These are phyloP conservation scores for Falco biarmicus DNA, from an alignment of 2,797 vertebrate genomes.

Conservation along the genomic window DNA sequence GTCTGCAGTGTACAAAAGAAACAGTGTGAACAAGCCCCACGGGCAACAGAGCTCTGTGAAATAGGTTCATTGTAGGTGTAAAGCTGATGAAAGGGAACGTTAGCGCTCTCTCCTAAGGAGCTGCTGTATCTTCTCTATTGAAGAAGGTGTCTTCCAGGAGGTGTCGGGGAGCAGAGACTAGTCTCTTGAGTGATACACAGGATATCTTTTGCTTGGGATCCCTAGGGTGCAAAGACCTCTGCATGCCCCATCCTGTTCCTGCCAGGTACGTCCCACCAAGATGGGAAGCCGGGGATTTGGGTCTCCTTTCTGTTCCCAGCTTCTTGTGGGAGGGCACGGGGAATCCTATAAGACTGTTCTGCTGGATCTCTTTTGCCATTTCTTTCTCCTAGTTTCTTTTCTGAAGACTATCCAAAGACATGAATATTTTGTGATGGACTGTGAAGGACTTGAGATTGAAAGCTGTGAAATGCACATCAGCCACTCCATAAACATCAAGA, in stretches of 20 bases:
- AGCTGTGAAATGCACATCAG: constrained; percentile 29
- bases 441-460: constrained; percentile 35
- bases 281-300: neutral
- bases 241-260: neutral
- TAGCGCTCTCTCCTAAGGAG: neutral
- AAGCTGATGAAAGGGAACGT: neutral
- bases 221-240: neutral
- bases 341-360: neutral
- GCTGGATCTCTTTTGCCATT: neutral
- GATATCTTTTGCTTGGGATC: neutral
- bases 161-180: neutral
- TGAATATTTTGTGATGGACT: neutral
- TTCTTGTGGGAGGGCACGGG: neutral
- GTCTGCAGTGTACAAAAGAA: neutral
- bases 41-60: neutral
- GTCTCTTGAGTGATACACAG: neutral
- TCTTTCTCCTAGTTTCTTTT: neutral
- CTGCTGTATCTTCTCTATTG: neutral
- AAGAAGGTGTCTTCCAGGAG: neutral
- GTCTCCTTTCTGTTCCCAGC: neutral
- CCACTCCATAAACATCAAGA: neutral
- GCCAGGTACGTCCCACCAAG: neutral
- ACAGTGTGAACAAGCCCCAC: neutral
- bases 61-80: neutral
- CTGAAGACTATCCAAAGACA: neutral